A percentile compares a stretch with the other conserved stretches of the same genome.
These are phyloP conservation scores for Chaetodon auriga DNA, from an alignment of 2,113 vertebrate species.

Conservation along the genomic window DNA sequence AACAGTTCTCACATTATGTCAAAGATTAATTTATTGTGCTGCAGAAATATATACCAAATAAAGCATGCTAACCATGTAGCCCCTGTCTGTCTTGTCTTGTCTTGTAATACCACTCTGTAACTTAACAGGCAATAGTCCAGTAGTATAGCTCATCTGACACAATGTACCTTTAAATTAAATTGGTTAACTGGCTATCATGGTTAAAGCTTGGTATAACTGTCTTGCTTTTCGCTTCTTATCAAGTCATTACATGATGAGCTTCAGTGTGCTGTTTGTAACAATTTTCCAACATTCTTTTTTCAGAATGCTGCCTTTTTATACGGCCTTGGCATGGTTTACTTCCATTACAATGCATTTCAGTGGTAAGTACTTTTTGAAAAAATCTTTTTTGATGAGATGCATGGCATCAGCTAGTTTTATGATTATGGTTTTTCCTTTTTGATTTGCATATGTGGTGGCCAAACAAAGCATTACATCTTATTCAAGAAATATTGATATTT, in stretches of 20 bases:
- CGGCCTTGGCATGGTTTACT: conserved; percentile 99
- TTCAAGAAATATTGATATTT: background rate
- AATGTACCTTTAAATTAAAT: too few relatives aligned
- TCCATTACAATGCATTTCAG: conserved; percentile 99
- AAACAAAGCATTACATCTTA: background rate
- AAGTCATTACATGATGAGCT: background rate
- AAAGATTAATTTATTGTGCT: too few relatives aligned
- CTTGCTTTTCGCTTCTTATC: too few relatives aligned
- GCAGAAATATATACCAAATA: too few relatives aligned
- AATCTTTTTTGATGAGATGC: background rate
- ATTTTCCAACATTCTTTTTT: conserved; percentile 7
- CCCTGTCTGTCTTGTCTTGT: too few relatives aligned
- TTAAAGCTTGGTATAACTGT: too few relatives aligned
- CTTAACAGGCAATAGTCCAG: too few relatives aligned
- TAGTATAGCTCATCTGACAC: too few relatives aligned
- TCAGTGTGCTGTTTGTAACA: background rate
- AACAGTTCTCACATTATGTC: too few relatives aligned
- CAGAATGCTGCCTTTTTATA: conserved; percentile 99
- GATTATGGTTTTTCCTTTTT: background rate
- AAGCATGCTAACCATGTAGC: too few relatives aligned
- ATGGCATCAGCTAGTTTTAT: background rate
- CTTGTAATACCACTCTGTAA: too few relatives aligned
- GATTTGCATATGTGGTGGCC: background rate
- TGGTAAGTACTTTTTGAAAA: conserved; percentile 89
- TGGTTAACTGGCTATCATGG: too few relatives aligned